phyloP scores from a whole-genome alignment of 2,113 vertebrate genomes.

The Tragelaphus strepsiceros region DNA sequence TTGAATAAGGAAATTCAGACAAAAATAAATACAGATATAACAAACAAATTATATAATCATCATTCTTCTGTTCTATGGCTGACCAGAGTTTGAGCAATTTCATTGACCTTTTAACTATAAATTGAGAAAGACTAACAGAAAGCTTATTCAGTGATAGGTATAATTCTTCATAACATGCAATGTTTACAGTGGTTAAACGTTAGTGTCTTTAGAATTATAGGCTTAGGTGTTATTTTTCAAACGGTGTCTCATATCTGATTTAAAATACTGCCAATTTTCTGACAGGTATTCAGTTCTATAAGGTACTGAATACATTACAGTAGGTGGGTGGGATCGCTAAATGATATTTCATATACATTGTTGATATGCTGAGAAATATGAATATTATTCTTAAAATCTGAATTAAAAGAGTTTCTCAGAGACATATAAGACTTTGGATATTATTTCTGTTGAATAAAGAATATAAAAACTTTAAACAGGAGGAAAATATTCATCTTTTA shows the following conservation, averaged over 20 bases:
- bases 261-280: not conserved
- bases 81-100: not conserved
- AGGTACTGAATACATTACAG: not conserved
- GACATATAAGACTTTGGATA: not conserved
- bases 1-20: not conserved
- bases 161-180: not conserved
- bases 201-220: not conserved
- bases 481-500: not conserved
- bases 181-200: not conserved
- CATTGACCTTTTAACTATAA: not conserved
- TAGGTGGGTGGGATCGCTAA: not conserved
- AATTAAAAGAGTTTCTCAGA: not conserved
- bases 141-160: not conserved
- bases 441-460: conserved; percentile 9
- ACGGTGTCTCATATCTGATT: not conserved
- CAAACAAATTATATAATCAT: not conserved
- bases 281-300: not conserved
- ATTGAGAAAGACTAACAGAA: not conserved
- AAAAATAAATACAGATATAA: not conserved
- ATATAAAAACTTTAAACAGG: not conserved
- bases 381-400: not conserved
- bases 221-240: not conserved
- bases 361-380: not conserved
- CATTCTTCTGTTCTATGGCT: not conserved
- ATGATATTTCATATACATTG: not conserved